Evolutionary conservation across 2,113 vertebrate species (phyloP).

Genomic region (Cyprinodon variegatus): DNA sequence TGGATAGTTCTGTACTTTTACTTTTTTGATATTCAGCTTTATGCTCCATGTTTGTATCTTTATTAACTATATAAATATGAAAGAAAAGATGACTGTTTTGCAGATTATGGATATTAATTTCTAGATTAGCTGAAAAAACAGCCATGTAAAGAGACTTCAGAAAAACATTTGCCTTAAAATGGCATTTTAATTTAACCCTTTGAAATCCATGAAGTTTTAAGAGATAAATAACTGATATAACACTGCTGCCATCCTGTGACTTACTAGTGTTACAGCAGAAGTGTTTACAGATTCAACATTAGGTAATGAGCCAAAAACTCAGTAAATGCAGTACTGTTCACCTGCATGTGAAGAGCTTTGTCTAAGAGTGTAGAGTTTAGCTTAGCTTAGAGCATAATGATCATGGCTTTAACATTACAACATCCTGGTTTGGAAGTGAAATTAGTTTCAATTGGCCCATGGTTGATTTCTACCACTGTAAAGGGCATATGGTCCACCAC

Average conservation of each 20-base stretch:
- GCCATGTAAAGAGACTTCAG: not conserved
- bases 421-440: not conserved
- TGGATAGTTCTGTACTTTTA: not conserved
- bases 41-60: too few relatives aligned
- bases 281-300: not conserved
- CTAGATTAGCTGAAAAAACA: not conserved
- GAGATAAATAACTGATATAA: not conserved
- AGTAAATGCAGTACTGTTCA: constrained; percentile 6
- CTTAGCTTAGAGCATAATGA: not conserved
- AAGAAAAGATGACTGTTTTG: not conserved
- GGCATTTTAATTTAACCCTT: not conserved
- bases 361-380: not conserved
- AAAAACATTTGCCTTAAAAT: not conserved
- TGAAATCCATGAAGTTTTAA: not conserved
- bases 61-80: not conserved
- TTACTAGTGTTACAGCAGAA: constrained; percentile 14
- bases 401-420: not conserved
- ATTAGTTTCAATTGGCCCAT: not conserved
- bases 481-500: not conserved
- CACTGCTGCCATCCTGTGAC: constrained; percentile 59
- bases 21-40: not conserved
- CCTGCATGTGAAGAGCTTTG: constrained; percentile 34
- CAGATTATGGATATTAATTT: not conserved
- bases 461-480: not conserved
- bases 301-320: not conserved